phyloP scores from a whole-genome alignment of 2,113 vertebrate genomes.

The Thalassarche chlororhynchos region DNA sequence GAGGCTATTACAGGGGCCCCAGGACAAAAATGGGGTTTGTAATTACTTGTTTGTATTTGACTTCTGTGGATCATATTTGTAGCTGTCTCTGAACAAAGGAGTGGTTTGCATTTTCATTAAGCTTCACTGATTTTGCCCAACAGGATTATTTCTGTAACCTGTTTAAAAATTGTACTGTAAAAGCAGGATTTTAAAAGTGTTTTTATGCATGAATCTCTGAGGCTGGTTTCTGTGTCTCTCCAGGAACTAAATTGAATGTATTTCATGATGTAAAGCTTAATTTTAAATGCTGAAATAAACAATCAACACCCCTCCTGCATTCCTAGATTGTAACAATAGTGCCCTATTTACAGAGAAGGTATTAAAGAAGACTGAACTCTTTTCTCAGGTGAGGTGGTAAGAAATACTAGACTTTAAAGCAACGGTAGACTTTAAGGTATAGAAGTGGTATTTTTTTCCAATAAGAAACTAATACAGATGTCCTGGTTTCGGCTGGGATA shows the following conservation, averaged over 20 bases:
- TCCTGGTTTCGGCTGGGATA: too few species aligned
- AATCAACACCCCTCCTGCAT: not conserved
- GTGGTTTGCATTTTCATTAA: not conserved
- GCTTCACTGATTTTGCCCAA: not conserved
- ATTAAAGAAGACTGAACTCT: not conserved
- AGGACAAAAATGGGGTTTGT: not conserved
- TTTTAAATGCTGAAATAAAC: conserved; percentile 11
- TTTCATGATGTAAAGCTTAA: conserved; percentile 17
- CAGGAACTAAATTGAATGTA: not conserved
- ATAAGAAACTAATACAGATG: not conserved
- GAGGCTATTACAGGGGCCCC: fast-evolving
- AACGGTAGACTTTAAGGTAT: not conserved
- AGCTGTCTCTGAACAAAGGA: not conserved
- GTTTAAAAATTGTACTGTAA: not conserved
- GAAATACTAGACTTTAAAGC: not conserved
- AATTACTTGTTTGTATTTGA: not conserved
- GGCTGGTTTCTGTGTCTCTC: not conserved
- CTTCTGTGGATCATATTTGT: fast-evolving
- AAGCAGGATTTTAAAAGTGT: not conserved
- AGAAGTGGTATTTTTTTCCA: not conserved
- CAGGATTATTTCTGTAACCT: not conserved
- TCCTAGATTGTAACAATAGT: not conserved
- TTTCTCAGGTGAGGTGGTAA: not conserved
- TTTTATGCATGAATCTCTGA: not conserved
- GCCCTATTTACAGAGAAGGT: not conserved